Evolutionary conservation across 2,113 vertebrate genomes (phyloP), one percentile per base, ranked within the genome.

Genomic region (mouse (Mus musculus)): DNA sequence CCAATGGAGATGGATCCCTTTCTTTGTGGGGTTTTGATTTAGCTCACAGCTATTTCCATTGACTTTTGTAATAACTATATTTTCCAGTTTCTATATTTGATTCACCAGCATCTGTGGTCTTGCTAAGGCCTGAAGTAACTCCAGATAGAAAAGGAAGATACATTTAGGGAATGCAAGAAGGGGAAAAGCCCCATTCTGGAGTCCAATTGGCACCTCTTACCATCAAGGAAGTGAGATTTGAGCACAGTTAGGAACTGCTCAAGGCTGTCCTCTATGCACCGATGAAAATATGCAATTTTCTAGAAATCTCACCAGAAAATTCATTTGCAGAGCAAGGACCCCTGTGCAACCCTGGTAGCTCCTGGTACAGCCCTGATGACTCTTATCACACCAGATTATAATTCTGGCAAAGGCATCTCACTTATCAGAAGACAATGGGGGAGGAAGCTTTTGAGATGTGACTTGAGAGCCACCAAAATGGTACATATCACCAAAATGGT

Each of bases 1-100:
- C 76, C 65, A 1, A 49, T 95, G 93, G 93, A 98, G 97, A 95
- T 13, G 84, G 72, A 39, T 46, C 49, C 20, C 24, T 90, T 71
- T 77, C 42, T 97, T 72, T 0, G 76, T 33, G 26, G n/a, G 67
- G 39, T 77, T 80, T 90, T 75, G 56, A 95, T 42, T 54, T 80
- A 87, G 10, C 59, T 87, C 17, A 3, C n/a, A 33, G 46, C 30
- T 42, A 65, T 88, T 76, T 82, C 42, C 56, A 16, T 2, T 36
- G 81, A 61, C 36, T 89, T 95, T 91, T 71, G 63, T 30, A 88
- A 71, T 52, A 59, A 71, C 13, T 3, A 13, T 56, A 30, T 78
- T 73, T 80, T 75, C 76, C 86, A 20, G 69, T 71, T 90, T 95
- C 88, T 71, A 16, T 71, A 20, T 49, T 16, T 65, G 39, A 75